Percentiles rank a stretch among this genome's conserved stretches.
phyloP scores from a whole-genome alignment of 2,888 invertebrate species.

The Brachyptera risi region DNA sequence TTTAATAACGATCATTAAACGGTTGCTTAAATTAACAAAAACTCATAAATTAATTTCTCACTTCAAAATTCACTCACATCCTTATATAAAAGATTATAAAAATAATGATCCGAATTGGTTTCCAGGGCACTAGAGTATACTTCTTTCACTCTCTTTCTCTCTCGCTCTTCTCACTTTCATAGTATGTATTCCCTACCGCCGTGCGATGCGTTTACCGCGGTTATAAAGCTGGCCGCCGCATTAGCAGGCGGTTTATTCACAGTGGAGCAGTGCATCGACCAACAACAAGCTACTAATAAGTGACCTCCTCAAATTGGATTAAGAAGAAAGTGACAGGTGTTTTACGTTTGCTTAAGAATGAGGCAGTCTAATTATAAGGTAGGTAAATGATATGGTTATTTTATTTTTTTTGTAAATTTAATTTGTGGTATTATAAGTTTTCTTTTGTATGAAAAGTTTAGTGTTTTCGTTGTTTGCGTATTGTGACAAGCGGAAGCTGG shows the following conservation, averaged over 20 bases:
- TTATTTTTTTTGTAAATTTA: background rate
- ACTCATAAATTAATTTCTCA: no score
- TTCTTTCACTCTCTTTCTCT: background rate
- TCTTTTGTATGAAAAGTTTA: no score
- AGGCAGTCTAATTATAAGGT: conserved; percentile 19
- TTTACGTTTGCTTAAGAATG: background rate
- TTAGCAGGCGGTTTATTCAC: conserved; percentile 10
- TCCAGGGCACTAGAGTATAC: background rate
- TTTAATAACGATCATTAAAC: no score
- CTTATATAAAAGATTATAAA: no score
- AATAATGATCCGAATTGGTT: no score
- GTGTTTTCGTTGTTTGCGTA: no score
- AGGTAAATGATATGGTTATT: conserved; percentile 11
- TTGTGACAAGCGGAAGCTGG: no score
- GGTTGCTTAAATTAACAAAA: no score
- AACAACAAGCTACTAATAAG: background rate
- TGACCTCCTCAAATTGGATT: background rate
- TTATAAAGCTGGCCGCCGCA: background rate
- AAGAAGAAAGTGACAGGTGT: conserved; percentile 18
- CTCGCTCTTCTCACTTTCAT: conserved; percentile 15
- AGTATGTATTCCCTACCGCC: background rate
- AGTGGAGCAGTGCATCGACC: conserved; percentile 2
- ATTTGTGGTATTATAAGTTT: no score
- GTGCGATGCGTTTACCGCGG: conserved; percentile 7
- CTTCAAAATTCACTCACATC: no score